Percentiles rank a stretch among this genome's conserved stretches.
These are phyloP conservation scores for Lomographa bimaculata DNA, from an alignment of 2,888 invertebrate genomes.

Conservation along the genomic window DNA sequence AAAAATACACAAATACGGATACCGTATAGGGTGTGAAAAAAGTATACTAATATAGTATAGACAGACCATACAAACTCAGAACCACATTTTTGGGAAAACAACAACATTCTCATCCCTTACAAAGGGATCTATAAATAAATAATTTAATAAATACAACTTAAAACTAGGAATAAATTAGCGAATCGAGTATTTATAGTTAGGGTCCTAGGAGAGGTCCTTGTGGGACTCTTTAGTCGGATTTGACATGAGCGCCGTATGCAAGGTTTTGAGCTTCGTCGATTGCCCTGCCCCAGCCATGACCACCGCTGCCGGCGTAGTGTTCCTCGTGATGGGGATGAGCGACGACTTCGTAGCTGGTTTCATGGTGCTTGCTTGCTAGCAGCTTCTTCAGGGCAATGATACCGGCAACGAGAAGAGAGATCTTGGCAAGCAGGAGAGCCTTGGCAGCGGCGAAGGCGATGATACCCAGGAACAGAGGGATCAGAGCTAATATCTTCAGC, in stretches of 20 bases:
- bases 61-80: constrained; percentile 74
- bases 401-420: constrained; percentile 90
- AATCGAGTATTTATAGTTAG: constrained; percentile 33
- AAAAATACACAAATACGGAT: constrained; percentile 78
- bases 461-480: constrained; percentile 88
- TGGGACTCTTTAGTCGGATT: constrained; percentile 55
- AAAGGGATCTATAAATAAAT: constrained; percentile 67
- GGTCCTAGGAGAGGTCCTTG: constrained; percentile 48
- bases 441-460: constrained; percentile 93
- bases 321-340: constrained; percentile 86
- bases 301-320: constrained; percentile 74
- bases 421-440: constrained; percentile 92
- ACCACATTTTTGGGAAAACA: constrained; percentile 66
- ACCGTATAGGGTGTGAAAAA: constrained; percentile 70
- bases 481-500: constrained; percentile 89
- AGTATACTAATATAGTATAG: constrained; percentile 75
- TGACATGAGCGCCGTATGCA: constrained; percentile 83
- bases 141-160: constrained; percentile 70
- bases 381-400: constrained; percentile 88
- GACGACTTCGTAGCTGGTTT: constrained; percentile 90
- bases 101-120: constrained; percentile 65
- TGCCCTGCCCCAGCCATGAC: constrained; percentile 87
- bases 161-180: constrained; percentile 63
- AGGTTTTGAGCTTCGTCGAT: constrained; percentile 81
- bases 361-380: constrained; percentile 86